These are phyloP conservation scores for Heteromyza rotundicornis DNA, from an alignment of 2,888 invertebrate species.

Conservation along the genomic window DNA sequence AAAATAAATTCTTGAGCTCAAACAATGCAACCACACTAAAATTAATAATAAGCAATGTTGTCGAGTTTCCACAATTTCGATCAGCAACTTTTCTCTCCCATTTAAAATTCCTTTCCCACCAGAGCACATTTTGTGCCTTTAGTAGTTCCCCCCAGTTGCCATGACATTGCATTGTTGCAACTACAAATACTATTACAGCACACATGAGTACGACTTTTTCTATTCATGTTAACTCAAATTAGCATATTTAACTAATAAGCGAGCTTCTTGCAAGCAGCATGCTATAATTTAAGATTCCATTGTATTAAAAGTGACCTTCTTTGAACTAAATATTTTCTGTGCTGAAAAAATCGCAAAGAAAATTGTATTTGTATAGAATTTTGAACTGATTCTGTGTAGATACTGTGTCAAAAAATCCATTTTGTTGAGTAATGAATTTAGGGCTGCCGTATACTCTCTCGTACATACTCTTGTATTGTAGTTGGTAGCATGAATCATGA, in stretches of 20 bases:
- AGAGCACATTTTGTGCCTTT: no score
- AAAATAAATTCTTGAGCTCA: no score
- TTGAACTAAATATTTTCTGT: not conserved
- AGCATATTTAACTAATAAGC: not conserved
- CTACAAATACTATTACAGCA: not conserved
- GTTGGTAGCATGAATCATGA: not conserved
- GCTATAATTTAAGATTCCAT: not conserved
- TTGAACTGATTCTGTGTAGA: not conserved
- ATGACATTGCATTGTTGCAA: not conserved
- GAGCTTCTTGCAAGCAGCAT: not conserved
- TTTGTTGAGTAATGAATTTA: not conserved
- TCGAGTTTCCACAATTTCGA: no score
- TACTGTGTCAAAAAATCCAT: no score
- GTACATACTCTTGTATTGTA: no score
- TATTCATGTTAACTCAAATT: not conserved
- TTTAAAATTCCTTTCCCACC: no score
- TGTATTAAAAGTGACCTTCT: not conserved
- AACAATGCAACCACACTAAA: no score
- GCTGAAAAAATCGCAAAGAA: no score
- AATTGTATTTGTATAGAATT: no score
- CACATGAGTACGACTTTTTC: not conserved
- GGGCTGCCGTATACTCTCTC: not conserved
- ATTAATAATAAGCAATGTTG: no score
- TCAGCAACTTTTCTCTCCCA: no score
- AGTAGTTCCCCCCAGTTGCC: not conserved